phyloP scores from a whole-genome alignment of 2,797 vertebrate genomes.

The Girardinus metallicus region DNA sequence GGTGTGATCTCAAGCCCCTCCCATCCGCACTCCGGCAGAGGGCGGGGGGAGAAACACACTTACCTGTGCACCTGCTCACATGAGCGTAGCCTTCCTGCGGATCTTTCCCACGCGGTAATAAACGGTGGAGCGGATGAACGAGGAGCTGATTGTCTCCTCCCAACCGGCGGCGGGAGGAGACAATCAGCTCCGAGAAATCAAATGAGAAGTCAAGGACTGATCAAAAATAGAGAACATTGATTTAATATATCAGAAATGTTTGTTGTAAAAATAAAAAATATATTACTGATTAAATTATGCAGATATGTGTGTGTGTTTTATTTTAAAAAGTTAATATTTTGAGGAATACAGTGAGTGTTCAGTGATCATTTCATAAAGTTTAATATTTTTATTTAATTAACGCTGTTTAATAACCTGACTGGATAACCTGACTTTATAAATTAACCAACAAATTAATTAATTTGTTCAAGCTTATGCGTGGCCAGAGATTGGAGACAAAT shows the following conservation, averaged over 20 bases:
- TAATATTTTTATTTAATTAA: not conserved
- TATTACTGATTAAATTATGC: too few relatives aligned
- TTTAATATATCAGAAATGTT: too few relatives aligned
- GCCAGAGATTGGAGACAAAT: not conserved
- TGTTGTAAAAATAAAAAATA: too few relatives aligned
- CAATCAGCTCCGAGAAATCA: not conserved
- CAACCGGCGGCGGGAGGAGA: not conserved
- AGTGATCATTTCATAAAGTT: not conserved
- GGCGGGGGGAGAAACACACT: not conserved
- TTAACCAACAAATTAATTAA: not conserved
- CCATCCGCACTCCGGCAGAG: constrained; percentile 25
- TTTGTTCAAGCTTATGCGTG: not conserved
- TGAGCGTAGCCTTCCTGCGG: not conserved
- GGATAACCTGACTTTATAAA: not conserved
- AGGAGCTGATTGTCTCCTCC: not conserved
- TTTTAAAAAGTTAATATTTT: not conserved
- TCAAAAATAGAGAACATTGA: not conserved
- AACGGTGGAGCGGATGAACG: not conserved
- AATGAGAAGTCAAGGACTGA: not conserved
- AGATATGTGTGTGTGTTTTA: not conserved
- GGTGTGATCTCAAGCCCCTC: constrained; percentile 45
- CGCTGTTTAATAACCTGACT: too few relatives aligned
- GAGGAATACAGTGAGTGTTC: not conserved
- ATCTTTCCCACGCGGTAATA: not conserved
- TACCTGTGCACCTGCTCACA: constrained; percentile 21